Base-by-base conservation (phyloP, 2,888 invertebrate genomes). In the Trichogramma dendrolimi region DNA sequence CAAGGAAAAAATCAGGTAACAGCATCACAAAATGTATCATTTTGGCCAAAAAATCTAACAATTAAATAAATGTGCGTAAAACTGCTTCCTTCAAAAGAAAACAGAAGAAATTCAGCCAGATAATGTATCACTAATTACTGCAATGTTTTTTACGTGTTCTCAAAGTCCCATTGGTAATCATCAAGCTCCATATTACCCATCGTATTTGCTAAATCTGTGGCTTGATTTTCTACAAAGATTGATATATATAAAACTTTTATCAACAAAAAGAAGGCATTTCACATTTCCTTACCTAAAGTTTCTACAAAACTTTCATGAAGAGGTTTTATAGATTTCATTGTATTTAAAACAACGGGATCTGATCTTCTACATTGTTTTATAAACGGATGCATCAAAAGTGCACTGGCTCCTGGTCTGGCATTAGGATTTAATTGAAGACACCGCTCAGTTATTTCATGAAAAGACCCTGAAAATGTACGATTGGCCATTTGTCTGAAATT, bases 391-490 rank as follows among this genome's bases (percentile, higher is more conserved):
- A 81, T 83, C 64, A 91, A 78, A 54, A 93, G 80, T 72, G 91
- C 88, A 0, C 82, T 80, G 4, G 90, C 86, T 5, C 86, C 82
- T 54, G 92, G 91, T 55, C 92, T 82, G 73, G 84, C 83, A n/a
- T 81, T 80, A 0, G 90, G 86, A 65, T 88, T 87, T 65, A 85
- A 83, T 71, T 87, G 86, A 69, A 92, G 79, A 72, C 91, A 88
- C 64, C 87, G 77, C 69, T 90, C 89, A 58, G 88, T 85, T 71
- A 94, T 83, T 68, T 89, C 86, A 76, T 94, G 94, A 78, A 94
- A 90, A 70, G 85, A 81, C 68, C 89, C 87, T 4, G 88, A 85
- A 67, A 94, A 90, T 68, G 84, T 84, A 62, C 92, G 80, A 56
- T 65, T 70, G 7, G 73, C 68, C 60, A 70, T 69, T 57, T 46